These are phyloP conservation scores for Cheilosia pagana DNA, from an alignment of 2,888 invertebrate genomes.

Conservation along the genomic window DNA sequence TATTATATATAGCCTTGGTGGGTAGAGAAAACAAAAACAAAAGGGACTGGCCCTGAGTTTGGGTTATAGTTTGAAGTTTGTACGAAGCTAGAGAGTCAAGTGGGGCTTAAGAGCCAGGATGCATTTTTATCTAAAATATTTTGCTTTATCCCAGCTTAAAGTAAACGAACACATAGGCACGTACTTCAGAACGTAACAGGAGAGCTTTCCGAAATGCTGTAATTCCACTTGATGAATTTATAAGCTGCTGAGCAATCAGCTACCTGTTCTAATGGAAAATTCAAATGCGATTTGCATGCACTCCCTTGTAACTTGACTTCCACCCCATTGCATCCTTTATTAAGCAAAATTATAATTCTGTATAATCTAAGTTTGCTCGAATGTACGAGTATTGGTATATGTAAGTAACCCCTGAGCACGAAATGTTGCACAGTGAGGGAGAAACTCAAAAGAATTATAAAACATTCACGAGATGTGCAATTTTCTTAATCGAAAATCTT, in stretches of 20 bases:
- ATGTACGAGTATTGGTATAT: neutral
- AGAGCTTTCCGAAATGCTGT: neutral
- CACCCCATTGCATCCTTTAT: conserved; percentile 6
- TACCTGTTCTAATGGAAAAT: neutral
- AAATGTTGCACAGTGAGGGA: neutral
- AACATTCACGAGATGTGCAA: conserved; percentile 55
- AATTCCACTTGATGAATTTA: neutral
- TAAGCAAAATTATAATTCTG: neutral
- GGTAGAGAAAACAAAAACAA: no score
- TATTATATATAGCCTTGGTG: no score
- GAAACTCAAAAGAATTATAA: conserved; percentile 37
- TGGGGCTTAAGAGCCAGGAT: no score
- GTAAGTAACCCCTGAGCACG: neutral
- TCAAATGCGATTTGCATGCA: neutral
- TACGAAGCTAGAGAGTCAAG: no score
- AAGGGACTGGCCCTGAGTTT: no score
- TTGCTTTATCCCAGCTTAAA: no score
- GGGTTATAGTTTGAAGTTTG: no score
- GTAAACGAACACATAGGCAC: neutral
- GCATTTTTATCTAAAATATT: no score
- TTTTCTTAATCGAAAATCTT: conserved; percentile 68
- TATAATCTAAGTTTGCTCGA: conserved; percentile 2
- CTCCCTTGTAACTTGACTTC: neutral
- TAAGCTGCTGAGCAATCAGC: neutral
- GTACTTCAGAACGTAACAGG: neutral